Evolutionary conservation across 1,140 invertebrate genomes (phyloP).

Genomic region (Hyposmocoma kahamanoa): DNA sequence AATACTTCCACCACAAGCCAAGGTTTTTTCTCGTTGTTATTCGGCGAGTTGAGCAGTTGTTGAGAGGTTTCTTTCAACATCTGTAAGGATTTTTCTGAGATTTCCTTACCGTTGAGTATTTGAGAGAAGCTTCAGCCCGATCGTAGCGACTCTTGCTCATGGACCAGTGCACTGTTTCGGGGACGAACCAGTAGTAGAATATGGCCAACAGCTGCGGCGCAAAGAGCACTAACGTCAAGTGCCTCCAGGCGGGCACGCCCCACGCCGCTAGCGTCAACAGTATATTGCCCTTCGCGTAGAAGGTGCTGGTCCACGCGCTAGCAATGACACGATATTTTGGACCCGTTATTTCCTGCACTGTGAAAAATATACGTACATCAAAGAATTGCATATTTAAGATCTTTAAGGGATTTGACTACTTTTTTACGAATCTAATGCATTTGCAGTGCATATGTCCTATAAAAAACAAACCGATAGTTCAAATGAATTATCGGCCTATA

Average conservation of each 20-base stretch:
- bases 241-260: conserved; percentile 79
- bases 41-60: conserved; percentile 13
- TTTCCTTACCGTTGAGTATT: conserved; percentile 71
- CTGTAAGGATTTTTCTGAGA: conserved; percentile 71
- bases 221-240: conserved; percentile 78
- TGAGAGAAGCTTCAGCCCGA: conserved; percentile 74
- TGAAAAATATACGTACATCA: conserved; percentile 63
- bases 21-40: conserved; percentile 1
- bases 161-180: conserved; percentile 84
- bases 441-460: too few species aligned
- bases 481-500: too few species aligned
- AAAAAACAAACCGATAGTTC: too few species aligned
- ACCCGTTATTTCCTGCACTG: conserved; percentile 84
- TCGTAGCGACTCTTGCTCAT: conserved; percentile 79
- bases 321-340: conserved; percentile 80
- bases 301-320: conserved; percentile 79
- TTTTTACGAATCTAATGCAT: too few species aligned
- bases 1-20: conserved; percentile 67
- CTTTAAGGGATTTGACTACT: too few species aligned
- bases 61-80: conserved; percentile 17
- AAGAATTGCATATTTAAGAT: too few species aligned
- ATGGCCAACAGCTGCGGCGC: conserved; percentile 78
- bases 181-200: conserved; percentile 75
- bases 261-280: conserved; percentile 79
- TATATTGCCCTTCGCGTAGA: conserved; percentile 82